phyloP scores from a whole-genome alignment of 2,888 invertebrate species.

The Augiades crinisus region DNA sequence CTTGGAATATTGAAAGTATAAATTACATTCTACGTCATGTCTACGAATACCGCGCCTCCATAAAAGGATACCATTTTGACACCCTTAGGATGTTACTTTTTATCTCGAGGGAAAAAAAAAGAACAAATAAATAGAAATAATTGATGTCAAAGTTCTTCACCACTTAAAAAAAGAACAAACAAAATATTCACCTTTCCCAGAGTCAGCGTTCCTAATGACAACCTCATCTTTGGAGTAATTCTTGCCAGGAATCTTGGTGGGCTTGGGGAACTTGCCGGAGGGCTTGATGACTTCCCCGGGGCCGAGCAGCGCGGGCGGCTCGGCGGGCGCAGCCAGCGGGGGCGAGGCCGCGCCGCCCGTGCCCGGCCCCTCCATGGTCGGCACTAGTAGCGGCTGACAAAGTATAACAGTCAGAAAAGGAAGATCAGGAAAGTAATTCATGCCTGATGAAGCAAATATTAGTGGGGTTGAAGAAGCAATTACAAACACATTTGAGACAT shows the following conservation, averaged over 20 bases:
- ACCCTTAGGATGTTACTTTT: no score
- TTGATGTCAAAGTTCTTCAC: neutral
- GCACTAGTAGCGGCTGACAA: constrained; percentile 67
- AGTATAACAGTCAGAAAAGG: neutral
- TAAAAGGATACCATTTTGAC: no score
- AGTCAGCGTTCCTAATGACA: constrained; percentile 96
- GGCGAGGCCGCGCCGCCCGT: constrained; percentile 74
- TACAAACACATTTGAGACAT: no score
- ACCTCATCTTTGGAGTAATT: constrained; percentile 97
- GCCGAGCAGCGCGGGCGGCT: constrained; percentile 82
- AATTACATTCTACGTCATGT: no score
- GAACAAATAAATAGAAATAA: neutral
- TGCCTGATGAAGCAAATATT: no score
- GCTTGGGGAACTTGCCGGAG: constrained; percentile 93
- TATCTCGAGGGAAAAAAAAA: no score
- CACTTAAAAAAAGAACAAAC: constrained; percentile 17
- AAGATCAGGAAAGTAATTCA: neutral
- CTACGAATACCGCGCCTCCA: no score
- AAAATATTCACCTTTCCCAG: constrained; percentile 91
- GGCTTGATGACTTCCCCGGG: constrained; percentile 93
- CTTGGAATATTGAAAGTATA: neutral
- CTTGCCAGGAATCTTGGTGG: constrained; percentile 94
- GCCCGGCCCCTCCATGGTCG: constrained; percentile 77
- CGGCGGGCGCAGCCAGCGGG: constrained; percentile 80
- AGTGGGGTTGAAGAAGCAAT: no score